Conservation (phyloP, 53 echinoderm and acorn worm species). For the Luidia sarsii region DNA sequence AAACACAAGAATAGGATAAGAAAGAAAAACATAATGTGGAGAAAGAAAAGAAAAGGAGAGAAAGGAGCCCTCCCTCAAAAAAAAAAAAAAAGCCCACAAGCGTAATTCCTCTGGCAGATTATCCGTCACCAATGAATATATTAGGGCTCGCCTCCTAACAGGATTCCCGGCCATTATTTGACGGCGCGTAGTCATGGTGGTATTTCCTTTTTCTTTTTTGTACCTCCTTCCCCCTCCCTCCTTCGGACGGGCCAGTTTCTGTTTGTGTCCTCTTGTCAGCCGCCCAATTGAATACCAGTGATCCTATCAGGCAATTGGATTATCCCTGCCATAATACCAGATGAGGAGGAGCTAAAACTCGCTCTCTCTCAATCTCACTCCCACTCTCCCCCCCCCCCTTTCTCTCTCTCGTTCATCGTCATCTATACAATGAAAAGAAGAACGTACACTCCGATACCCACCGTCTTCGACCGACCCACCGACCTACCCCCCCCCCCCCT, state of each 20-base stretch:
- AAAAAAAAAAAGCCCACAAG: neutral
- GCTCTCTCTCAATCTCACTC: neutral
- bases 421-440: too few relatives aligned
- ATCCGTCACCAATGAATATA: conserved; percentile 43
- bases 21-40: too few relatives aligned
- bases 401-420: too few relatives aligned
- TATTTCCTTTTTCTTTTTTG: too few relatives aligned
- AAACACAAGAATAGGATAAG: too few relatives aligned
- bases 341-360: conserved; percentile 24
- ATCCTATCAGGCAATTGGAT: conserved; percentile 49
- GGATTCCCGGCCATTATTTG: conserved; percentile 36
- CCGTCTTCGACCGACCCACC: too few relatives aligned
- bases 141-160: conserved; percentile 36
- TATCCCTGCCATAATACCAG: conserved; percentile 42
- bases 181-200: conserved; percentile 3
- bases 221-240: too few relatives aligned
- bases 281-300: conserved; percentile 44
- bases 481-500: too few relatives aligned
- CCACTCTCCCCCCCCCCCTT: neutral
- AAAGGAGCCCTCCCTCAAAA: too few relatives aligned
- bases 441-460: too few relatives aligned
- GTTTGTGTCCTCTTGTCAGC: conserved; percentile 46
- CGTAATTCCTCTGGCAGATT: conserved; percentile 32
- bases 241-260: conserved; percentile 35
- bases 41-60: too few relatives aligned